These are phyloP conservation scores for Bombylius discolor DNA, from an alignment of 2,888 invertebrate genomes.

Conservation along the genomic window DNA sequence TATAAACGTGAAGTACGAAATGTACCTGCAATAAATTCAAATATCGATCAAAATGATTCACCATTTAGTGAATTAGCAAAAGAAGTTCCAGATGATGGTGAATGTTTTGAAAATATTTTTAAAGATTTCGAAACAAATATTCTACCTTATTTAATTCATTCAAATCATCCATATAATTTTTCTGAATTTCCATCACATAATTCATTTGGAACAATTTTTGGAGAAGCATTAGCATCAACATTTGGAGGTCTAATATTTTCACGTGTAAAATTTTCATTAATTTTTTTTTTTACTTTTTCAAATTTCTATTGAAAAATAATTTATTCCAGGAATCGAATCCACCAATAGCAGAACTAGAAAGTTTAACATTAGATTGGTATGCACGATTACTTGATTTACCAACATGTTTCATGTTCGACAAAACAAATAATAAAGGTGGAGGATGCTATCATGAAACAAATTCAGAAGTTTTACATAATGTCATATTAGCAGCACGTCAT, in stretches of 20 bases:
- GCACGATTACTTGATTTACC: constrained; percentile 57
- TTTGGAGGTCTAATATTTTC: not conserved
- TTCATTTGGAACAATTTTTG: not conserved
- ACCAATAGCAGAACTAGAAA: constrained; percentile 63
- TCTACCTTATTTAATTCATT: not conserved
- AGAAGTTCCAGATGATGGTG: not conserved
- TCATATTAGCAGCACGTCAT: constrained; percentile 54
- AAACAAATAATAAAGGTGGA: constrained; percentile 41
- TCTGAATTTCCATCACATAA: not conserved
- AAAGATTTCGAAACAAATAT: not conserved
- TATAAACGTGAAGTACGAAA: not conserved
- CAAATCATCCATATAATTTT: constrained; percentile 3
- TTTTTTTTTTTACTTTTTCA: not conserved
- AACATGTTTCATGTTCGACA: constrained; percentile 40
- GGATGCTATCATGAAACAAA: constrained; percentile 66
- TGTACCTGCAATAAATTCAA: not conserved
- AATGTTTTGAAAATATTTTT: not conserved
- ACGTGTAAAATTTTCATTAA: not conserved
- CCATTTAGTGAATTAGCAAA: not conserved
- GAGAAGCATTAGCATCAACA: not conserved
- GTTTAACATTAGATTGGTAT: constrained; percentile 62
- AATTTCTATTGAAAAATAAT: not conserved
- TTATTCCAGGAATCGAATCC: constrained; percentile 55
- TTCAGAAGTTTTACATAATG: constrained; percentile 59
- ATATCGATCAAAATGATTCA: not conserved